These are phyloP conservation scores for Crenichthys baileyi DNA, from an alignment of 2,797 vertebrate species.

Conservation along the genomic window DNA sequence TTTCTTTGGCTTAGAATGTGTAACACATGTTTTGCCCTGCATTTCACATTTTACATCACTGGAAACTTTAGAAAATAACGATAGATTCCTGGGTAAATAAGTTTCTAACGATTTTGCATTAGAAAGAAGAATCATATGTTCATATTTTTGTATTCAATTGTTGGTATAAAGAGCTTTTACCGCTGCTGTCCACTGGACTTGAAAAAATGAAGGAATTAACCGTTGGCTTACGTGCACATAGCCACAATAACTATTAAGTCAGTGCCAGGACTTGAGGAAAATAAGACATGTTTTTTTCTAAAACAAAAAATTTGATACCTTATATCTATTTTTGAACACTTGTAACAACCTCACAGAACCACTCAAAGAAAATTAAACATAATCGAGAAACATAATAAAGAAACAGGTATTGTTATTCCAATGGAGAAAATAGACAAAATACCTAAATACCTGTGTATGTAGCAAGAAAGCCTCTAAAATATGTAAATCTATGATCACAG, in stretches of 20 bases:
- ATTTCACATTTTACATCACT: too few relatives aligned
- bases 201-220: too few relatives aligned
- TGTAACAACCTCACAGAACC: not conserved
- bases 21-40: too few relatives aligned
- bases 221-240: too few relatives aligned
- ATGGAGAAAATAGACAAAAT: too few relatives aligned
- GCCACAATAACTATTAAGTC: too few relatives aligned
- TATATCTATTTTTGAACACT: not conserved
- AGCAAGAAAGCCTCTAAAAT: slow-evolving; percentile 15
- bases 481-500: slow-evolving; percentile 32
- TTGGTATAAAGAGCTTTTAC: not conserved
- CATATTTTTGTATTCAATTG: not conserved
- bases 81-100: not conserved
- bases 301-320: too few relatives aligned
- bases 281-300: not conserved
- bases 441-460: not conserved
- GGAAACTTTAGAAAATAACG: too few relatives aligned
- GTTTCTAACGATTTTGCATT: not conserved
- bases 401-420: too few relatives aligned
- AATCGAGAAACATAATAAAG: not conserved
- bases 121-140: not conserved
- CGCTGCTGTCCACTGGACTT: not conserved
- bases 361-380: not conserved
- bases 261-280: not conserved
- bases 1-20: too few relatives aligned